Evolutionary conservation across 53 echinoderm and acorn worm genomes (phyloP).

Genomic region (Glandiceps talaboti): DNA sequence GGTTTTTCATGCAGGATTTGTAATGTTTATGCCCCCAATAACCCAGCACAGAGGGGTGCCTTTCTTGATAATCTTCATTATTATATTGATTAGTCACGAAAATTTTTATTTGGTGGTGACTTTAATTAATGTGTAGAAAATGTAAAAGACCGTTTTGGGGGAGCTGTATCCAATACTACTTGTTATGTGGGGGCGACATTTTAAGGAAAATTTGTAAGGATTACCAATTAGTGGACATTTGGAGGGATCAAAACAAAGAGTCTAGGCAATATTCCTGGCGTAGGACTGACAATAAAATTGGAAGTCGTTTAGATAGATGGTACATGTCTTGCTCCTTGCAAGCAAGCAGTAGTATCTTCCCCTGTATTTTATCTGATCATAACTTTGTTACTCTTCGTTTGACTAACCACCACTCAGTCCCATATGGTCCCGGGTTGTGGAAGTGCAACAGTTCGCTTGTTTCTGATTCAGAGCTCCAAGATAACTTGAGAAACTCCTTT

Average conservation of each 20-base stretch:
- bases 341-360: neutral
- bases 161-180: neutral
- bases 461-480: neutral
- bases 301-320: neutral
- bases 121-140: neutral
- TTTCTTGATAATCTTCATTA: neutral
- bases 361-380: neutral
- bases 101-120: neutral
- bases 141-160: neutral
- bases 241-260: too few relatives aligned
- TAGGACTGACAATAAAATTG: neutral
- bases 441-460: neutral
- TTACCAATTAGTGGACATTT: too few relatives aligned
- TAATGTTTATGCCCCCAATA: neutral
- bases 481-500: neutral
- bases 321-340: neutral
- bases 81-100: neutral
- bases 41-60: neutral
- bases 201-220: too few relatives aligned
- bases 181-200: neutral
- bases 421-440: neutral
- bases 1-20: neutral
- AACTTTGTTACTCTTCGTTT: neutral
- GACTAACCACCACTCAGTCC: neutral
- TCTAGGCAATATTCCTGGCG: neutral